Percentiles rank a stretch among this genome's conserved stretches.
Conservation (phyloP, 2,113 vertebrate species). For the Upupa epops region DNA sequence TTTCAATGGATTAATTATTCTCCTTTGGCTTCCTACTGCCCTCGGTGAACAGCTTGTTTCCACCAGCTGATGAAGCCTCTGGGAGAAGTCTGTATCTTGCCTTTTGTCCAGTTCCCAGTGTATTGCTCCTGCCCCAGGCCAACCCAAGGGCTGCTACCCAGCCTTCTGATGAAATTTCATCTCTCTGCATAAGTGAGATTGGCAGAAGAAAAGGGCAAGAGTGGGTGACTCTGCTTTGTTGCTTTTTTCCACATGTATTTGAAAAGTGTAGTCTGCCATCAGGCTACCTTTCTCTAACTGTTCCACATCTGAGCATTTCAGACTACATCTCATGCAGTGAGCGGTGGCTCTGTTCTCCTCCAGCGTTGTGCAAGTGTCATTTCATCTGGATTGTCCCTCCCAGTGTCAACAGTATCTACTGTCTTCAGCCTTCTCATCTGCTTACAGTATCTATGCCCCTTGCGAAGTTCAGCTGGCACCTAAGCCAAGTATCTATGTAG, state of each 20-base stretch:
- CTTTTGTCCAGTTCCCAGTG: background rate
- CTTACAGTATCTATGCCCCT: background rate
- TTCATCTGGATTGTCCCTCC: background rate
- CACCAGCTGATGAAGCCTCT: background rate
- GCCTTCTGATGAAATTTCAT: background rate
- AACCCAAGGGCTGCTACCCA: background rate
- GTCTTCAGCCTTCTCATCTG: background rate
- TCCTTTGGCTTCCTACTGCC: background rate
- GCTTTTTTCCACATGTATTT: background rate
- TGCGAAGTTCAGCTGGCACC: background rate
- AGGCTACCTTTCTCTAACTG: background rate
- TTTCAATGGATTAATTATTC: background rate
- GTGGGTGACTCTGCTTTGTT: background rate
- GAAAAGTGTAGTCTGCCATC: background rate
- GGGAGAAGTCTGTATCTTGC: background rate
- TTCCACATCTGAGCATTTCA: background rate
- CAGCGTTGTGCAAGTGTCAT: background rate
- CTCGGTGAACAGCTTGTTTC: background rate
- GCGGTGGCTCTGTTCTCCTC: background rate
- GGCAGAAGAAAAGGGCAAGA: background rate
- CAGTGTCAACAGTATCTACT: background rate
- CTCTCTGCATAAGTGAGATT: background rate
- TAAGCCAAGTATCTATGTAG: background rate
- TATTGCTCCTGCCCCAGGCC: fast-evolving
- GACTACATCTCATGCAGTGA: background rate